Conservation (phyloP, 2,113 vertebrate species). For the Sapajus apella region DNA sequence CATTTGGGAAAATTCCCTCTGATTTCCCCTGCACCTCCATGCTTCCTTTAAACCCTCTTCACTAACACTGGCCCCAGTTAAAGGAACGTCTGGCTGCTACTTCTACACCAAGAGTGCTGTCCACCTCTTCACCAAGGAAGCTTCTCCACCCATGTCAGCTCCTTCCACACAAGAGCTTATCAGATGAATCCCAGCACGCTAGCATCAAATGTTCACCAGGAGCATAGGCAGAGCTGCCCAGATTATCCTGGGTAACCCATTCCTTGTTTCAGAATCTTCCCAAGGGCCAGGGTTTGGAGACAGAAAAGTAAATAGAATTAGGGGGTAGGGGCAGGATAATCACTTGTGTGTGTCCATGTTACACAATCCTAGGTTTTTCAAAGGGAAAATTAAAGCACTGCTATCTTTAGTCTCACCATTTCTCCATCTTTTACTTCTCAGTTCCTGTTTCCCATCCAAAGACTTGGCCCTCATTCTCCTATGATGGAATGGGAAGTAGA, state of each 20-base stretch:
- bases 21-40: too few species aligned
- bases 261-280: background rate
- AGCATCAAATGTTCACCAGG: background rate
- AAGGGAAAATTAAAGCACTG: background rate
- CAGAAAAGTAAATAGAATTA: too few species aligned
- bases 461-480: background rate
- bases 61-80: background rate
- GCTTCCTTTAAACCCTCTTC: background rate
- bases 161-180: rapidly evolving
- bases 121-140: background rate
- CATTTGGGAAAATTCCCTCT: background rate
- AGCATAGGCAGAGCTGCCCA: too few species aligned
- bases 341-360: too few species aligned
- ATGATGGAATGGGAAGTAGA: background rate
- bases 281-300: background rate
- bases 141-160: background rate
- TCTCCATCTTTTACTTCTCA: background rate
- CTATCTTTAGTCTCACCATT: background rate
- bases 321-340: too few species aligned
- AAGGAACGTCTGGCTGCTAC: background rate
- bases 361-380: background rate
- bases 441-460: background rate
- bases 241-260: too few species aligned
- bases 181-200: background rate
- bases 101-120: rapidly evolving